Percentiles rank a stretch among this genome's conserved stretches.
Conservation (phyloP, 2,888 invertebrate genomes). For the Heliconius ethilla region DNA sequence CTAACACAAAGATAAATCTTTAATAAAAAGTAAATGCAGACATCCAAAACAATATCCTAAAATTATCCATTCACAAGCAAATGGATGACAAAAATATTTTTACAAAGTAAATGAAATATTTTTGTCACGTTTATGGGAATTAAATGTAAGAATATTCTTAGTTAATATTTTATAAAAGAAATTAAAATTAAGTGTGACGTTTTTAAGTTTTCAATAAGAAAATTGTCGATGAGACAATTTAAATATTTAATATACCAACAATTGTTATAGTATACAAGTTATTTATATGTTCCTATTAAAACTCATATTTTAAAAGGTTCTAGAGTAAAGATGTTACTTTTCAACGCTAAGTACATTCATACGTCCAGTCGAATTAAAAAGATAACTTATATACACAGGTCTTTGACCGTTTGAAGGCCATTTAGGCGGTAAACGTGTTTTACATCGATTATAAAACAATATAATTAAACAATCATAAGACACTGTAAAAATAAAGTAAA, state of each 20-base stretch:
- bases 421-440: conserved; percentile 21
- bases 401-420: conserved; percentile 18
- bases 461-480: conserved; percentile 9
- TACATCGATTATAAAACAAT: conserved; percentile 10
- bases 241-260: not conserved
- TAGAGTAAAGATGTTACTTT: not conserved
- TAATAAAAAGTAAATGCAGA: conserved; percentile 24
- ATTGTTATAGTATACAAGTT: not conserved
- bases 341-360: not conserved
- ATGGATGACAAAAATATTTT: conserved; percentile 13
- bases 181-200: conserved; percentile 8
- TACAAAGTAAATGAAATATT: not conserved
- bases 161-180: not conserved
- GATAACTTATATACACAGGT: conserved; percentile 17
- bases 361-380: conserved; percentile 12
- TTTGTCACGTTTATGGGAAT: conserved; percentile 2
- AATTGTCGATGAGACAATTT: not conserved
- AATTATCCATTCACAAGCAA: not conserved
- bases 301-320: not conserved
- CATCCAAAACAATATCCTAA: conserved; percentile 16
- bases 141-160: conserved; percentile 13
- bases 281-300: not conserved
- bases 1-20: conserved; percentile 3
- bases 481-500: conserved; percentile 25
- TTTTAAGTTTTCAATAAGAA: not conserved